Evolutionary conservation across 1,140 invertebrate genomes (phyloP), one percentile per base, ranked within the genome.

Genomic region (Sarcophaga bullata): DNA sequence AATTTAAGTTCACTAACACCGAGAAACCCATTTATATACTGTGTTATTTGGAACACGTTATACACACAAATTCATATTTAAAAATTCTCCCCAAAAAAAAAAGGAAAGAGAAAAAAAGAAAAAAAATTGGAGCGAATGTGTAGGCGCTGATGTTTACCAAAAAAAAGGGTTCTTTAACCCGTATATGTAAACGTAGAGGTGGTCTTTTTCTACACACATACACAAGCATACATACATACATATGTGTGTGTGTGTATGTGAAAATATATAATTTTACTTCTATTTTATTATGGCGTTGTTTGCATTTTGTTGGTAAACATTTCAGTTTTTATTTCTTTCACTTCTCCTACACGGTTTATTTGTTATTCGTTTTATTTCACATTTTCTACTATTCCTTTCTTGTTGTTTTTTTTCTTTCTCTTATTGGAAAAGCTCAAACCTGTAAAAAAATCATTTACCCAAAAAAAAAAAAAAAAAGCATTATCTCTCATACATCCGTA

Each of bases 91-190:
- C 25, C 1, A 37, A 37, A 37, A 4, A 37, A n/a, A 58, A 2
- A 0, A 58, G 15, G 15, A n/a, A 58, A 58, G 15, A 58, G n/a
- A 15, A n/a, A 3, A 13, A n/a, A 13, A n/a, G n/a, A n/a, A 58
- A 58, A 52, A 10, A 52, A 10, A 6, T n/a, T 58, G 15, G 54
- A n/a, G 54, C 7, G 13, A 58, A 13, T 58, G 54, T 58, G 54
- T 58, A 58, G 54, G 54, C 54, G 54, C 54, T 58, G 54, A 58
- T 58, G 54, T 58, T 58, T 58, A 58, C 54, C 54, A 58, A 58
- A 37, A 37, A 37, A 37, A 37, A 58, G 54, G 54, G 54, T 58
- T 58, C 54, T 58, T 58, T n/a, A 58, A 58, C 54, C 54, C n/a
- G n/a, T 58, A 58, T n/a, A 15, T n/a, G n/a, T 58, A 37, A 2